Base-by-base conservation (phyloP, 2,888 invertebrate genomes). In the Epistrophella euchroma region DNA sequence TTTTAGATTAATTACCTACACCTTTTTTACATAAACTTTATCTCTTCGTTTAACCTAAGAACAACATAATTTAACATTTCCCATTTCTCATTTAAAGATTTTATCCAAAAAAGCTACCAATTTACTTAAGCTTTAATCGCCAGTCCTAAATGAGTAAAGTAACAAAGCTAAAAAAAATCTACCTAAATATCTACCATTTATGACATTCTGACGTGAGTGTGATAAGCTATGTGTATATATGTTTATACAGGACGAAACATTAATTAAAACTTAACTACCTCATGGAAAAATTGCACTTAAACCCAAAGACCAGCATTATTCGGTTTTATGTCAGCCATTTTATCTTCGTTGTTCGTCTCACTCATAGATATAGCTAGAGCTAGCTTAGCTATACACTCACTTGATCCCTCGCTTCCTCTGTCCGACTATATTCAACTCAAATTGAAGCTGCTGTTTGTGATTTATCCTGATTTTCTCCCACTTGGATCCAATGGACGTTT, bases 391-490 rank as follows among this genome's bases (percentile, higher is more conserved):
- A 35, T 32, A 32, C 9, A 28, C 28, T 22, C 28, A 58, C 10
- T 37, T 55, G 43, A 72, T 52, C 19, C 43, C 11, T 28, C 43
- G 6, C n/a, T 15, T 15, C 13, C n/a, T n/a, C 25, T 22, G 15
- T 22, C 3, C 15, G n/a, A 52, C 22, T 52, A 25, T 47, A 52
- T 50, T 68, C 60, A 52, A 52, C 60, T 56, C 50, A 28, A 62
- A 79, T 73, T 77, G 73, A 73, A 73, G 77, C 80, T 85, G 73
- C 80, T 85, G 80, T 73, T 80, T 85, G 80, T 85, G 85, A 85
- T 86, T 86, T 86, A 81, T 86, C 86, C 86, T 81, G 81, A 81
- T 86, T 86, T 77, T 81, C 77, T 74, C 77, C 77, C 74, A 82
- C 81, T 86, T 77, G 77, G 60, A 76, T 68, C 76, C 80, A 73